These are phyloP conservation scores for Sebastes reedi DNA, from an alignment of 2,797 vertebrate species.

Conservation along the genomic window DNA sequence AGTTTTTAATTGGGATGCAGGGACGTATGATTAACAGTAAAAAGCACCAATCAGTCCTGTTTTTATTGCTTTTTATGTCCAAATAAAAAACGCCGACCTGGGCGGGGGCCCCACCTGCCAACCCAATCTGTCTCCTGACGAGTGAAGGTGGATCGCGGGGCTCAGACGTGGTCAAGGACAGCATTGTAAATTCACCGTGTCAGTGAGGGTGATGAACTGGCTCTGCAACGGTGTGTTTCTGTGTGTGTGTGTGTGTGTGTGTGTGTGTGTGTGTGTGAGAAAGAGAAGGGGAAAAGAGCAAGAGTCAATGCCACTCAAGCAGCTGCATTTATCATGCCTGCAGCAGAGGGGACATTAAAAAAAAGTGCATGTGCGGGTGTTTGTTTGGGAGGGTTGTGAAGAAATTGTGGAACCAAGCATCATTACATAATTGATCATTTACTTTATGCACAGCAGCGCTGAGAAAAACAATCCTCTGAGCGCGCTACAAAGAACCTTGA, in stretches of 20 bases:
- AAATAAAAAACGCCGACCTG: conserved; percentile 50
- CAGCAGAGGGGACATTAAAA: conserved; percentile 27
- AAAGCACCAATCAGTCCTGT: conserved; percentile 38
- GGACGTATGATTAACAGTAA: conserved; percentile 65
- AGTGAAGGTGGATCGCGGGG: conserved; percentile 58
- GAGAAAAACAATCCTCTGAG: background rate
- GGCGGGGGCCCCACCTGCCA: conserved; percentile 46
- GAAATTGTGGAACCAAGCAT: conserved; percentile 12
- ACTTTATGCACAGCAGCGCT: conserved; percentile 9
- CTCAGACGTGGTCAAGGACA: conserved; percentile 70
- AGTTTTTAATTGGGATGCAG: conserved; percentile 70
- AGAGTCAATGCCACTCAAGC: conserved; percentile 51
- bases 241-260: conserved; percentile 13
- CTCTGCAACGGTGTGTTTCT: conserved; percentile 23
- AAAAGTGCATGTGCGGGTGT: background rate
- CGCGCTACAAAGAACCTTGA: conserved; percentile 8
- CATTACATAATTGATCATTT: conserved; percentile 46
- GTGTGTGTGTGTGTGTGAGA: background rate
- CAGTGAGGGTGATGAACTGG: conserved; percentile 72
- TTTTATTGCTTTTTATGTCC: conserved; percentile 60
- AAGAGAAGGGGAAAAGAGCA: conserved; percentile 28
- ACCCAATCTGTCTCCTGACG: conserved; percentile 55
- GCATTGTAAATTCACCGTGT: conserved; percentile 67
- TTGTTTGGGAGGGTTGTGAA: background rate
- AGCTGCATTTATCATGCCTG: conserved; percentile 45